Conservation (phyloP, 2,113 vertebrate species). For the Anarrhichthys ocellatus region DNA sequence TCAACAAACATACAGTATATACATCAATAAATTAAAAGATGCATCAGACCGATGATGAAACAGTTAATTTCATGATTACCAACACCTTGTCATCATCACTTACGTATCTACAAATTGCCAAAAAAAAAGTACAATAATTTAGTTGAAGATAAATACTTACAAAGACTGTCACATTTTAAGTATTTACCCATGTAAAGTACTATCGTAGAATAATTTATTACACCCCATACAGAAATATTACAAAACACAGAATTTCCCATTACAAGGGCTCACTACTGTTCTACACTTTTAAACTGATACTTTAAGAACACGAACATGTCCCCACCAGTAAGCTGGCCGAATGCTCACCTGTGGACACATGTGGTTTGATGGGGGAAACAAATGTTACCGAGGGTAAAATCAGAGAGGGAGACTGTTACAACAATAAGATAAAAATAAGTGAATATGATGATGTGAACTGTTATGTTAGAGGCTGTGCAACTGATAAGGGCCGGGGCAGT, state of each 20-base stretch:
- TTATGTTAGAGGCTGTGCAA: slow-evolving; percentile 4
- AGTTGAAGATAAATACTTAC: slow-evolving; percentile 94
- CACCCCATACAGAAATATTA: slow-evolving; percentile 85
- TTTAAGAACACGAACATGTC: slow-evolving; percentile 64
- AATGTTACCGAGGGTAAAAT: background rate
- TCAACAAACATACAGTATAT: slow-evolving; percentile 97
- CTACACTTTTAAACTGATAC: slow-evolving; percentile 73
- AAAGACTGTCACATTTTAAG: slow-evolving; percentile 84
- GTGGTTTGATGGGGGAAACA: slow-evolving; percentile 33
- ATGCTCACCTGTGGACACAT: slow-evolving; percentile 35
- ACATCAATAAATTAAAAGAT: slow-evolving; percentile 97
- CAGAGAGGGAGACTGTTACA: slow-evolving; percentile 1
- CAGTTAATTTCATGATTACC: slow-evolving; percentile 83
- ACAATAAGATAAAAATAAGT: background rate
- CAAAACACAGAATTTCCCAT: slow-evolving; percentile 77
- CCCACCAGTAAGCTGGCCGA: slow-evolving; percentile 53
- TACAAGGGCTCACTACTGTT: slow-evolving; percentile 73
- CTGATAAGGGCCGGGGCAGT: slow-evolving; percentile 11
- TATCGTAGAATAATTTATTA: slow-evolving; percentile 83
- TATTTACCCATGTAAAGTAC: slow-evolving; percentile 83
- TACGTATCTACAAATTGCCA: slow-evolving; percentile 85
- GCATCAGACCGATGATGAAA: slow-evolving; percentile 83
- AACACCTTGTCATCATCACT: slow-evolving; percentile 84
- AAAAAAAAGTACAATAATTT: slow-evolving; percentile 92
- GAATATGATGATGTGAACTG: background rate